Evolutionary conservation across 2,113 vertebrate genomes (phyloP).

Genomic region (Syrrhaptes paradoxus): DNA sequence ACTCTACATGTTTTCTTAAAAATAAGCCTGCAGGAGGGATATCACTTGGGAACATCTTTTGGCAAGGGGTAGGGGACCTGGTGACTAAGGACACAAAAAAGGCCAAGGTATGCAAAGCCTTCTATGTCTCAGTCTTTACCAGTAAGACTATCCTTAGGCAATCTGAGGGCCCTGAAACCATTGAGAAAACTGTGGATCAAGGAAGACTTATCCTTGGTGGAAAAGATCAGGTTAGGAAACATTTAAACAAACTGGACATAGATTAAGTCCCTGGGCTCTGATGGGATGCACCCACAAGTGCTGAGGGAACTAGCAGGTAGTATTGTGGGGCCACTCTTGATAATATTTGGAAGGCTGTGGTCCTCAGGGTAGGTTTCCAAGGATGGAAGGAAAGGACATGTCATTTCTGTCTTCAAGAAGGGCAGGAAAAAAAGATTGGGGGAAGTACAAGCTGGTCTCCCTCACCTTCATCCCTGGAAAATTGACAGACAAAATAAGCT

Average conservation of each 20-base stretch:
- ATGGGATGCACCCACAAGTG: neutral
- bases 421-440: neutral
- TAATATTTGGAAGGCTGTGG: neutral
- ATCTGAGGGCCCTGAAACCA: neutral
- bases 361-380: neutral
- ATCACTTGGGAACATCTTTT: neutral
- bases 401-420: neutral
- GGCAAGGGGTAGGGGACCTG: neutral
- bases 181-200: neutral
- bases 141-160: neutral
- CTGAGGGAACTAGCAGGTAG: neutral
- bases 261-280: neutral
- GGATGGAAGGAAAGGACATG: neutral
- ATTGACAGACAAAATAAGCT: neutral
- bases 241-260: neutral
- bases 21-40: neutral
- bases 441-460: neutral
- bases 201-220: neutral
- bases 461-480: neutral
- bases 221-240: neutral
- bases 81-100: neutral
- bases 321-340: neutral
- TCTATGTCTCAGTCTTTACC: neutral
- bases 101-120: accelerated
- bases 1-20: neutral